Conservation (phyloP, 2,797 vertebrate genomes). For the Cirrhinus molitorella region DNA sequence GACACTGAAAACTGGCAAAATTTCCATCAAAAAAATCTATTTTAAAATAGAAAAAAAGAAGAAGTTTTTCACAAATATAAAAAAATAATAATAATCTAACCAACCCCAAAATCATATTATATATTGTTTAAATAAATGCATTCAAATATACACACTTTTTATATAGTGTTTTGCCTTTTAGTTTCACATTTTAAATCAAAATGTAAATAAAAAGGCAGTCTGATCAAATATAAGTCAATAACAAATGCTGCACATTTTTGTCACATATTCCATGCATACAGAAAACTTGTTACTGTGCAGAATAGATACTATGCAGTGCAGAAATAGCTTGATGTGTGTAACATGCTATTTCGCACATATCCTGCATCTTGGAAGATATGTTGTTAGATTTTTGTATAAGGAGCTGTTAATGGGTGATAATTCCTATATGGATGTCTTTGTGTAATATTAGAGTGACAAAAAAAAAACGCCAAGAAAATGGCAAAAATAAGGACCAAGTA, state of each 20-base stretch:
- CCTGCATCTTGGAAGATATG: background rate
- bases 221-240: too few relatives aligned
- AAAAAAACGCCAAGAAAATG: conserved; percentile 12
- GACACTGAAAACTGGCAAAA: too few relatives aligned
- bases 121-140: too few relatives aligned
- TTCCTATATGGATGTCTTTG: background rate
- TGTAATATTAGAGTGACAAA: background rate
- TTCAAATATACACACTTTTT: too few relatives aligned
- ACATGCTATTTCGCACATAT: background rate
- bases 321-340: background rate
- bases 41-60: too few relatives aligned
- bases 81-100: too few relatives aligned
- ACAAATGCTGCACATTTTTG: background rate
- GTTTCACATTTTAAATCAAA: too few relatives aligned
- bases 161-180: too few relatives aligned
- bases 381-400: background rate
- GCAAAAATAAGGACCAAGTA: background rate
- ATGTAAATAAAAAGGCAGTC: too few relatives aligned
- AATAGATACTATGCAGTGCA: background rate
- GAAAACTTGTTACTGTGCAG: background rate
- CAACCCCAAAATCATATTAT: too few relatives aligned
- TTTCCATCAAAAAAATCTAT: too few relatives aligned
- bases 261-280: background rate
- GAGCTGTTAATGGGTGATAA: background rate
- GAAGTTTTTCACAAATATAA: too few relatives aligned